Base-by-base conservation (phyloP, 1,140 invertebrate species). In the Choristoneura fumiferana region DNA sequence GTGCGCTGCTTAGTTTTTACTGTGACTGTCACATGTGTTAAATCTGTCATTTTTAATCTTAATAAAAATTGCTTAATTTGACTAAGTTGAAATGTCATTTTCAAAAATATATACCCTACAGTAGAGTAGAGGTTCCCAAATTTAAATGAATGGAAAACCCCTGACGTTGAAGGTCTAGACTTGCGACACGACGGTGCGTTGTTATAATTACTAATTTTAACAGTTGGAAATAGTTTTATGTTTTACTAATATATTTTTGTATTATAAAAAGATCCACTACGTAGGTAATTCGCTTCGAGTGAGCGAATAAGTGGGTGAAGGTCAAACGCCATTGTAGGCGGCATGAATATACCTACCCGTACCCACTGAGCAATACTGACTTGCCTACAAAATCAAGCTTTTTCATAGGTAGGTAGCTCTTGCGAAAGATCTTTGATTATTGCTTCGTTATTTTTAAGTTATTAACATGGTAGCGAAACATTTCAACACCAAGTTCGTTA, bases 281-380 rank as follows among this genome's bases (percentile, higher is more conserved):
- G 76, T 73, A 52, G 40, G 39, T 37, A 73, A 76, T 71, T 78
- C 75, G 80, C 81, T 83, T 55, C 76, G 73, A 83, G 70, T 74
- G 81, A 84, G 68, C 74, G 80, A 57, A 61, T 83, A 87, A 81
- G 76, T 87, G 80, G 84, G 83, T 76, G 78, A 87, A 87, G 83
- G 84, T 83, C 77, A 69, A 60, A 54, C 73, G 75, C 76, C 77
- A 83, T 84, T 86, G 81, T 84, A 71, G 71, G 76, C 69, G 67
- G 61, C 69, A 65, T 74, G 68, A 72, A 73, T 60, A 63, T 62
- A 40, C 22, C 22, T 29, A 29, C 22, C 22, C 22, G 6, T 29
- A 29, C 22, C 22, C 22, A 29, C 71, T 80, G 78, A 82, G 76
- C 43, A 49, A 49, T 18, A 13, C 43, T 49, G 43, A 13, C 43